phyloP scores from a whole-genome alignment of 2,797 vertebrate species.

The Thunnus albacares region DNA sequence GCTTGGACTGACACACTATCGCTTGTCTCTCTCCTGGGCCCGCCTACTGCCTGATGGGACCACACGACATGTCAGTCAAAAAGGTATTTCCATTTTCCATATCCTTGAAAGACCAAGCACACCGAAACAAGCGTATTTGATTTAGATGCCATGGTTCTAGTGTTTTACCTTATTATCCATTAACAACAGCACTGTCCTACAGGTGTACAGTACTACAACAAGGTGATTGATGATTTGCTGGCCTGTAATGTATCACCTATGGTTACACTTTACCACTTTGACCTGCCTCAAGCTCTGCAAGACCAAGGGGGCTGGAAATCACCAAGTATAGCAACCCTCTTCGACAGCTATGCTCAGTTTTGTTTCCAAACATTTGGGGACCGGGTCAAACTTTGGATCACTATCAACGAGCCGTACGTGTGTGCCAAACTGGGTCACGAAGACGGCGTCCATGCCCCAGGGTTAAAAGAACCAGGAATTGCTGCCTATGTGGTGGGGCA shows the following conservation, averaged over 20 bases:
- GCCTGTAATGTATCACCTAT: slow-evolving; percentile 81
- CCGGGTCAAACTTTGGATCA: slow-evolving; percentile 89
- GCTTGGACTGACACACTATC: slow-evolving; percentile 96
- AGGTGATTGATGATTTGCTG: slow-evolving; percentile 87
- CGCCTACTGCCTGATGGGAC: slow-evolving; percentile 96
- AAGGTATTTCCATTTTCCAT: slow-evolving; percentile 83
- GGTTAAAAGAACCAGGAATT: slow-evolving; percentile 78
- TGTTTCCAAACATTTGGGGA: slow-evolving; percentile 90
- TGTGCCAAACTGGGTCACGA: slow-evolving; percentile 83
- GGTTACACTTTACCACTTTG: slow-evolving; percentile 89
- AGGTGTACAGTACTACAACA: slow-evolving; percentile 89
- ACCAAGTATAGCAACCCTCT: slow-evolving; percentile 72
- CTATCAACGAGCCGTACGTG: slow-evolving; percentile 87
- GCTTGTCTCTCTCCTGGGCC: slow-evolving; percentile 96
- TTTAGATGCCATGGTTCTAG: background rate
- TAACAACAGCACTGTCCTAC: slow-evolving; percentile 32
- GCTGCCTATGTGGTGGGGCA: slow-evolving; percentile 84
- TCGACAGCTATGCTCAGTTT: slow-evolving; percentile 86
- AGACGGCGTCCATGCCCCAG: slow-evolving; percentile 80
- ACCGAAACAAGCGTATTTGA: background rate
- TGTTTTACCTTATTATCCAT: background rate
- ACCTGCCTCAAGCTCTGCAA: slow-evolving; percentile 88
- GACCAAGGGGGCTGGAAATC: slow-evolving; percentile 86
- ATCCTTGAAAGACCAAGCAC: background rate
- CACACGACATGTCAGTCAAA: slow-evolving; percentile 91